Base-by-base conservation (phyloP, 2,113 vertebrate species). In the Centropristis striata region DNA sequence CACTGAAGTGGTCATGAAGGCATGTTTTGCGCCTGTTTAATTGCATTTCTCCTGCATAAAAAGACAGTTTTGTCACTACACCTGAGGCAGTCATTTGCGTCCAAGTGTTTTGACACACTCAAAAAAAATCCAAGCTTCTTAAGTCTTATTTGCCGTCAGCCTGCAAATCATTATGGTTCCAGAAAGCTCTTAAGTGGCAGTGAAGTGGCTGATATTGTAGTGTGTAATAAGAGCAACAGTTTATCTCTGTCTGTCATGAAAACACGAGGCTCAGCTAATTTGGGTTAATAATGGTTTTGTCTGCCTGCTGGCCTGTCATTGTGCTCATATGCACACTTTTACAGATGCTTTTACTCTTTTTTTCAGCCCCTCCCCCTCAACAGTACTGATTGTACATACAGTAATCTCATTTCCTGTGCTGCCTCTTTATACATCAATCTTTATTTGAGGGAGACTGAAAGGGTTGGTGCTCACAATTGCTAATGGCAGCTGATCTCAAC, bases 401-500 rank as follows among this genome's bases (percentile, higher is more conserved):
- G 9, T 69, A 66, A 87, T 83, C 70, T 49, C 1, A 78, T 86
- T 84, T 89, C 83, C 86, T 74, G 51, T 16, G 1, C 76, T 58
- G 74, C 27, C 66, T 80, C 80, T 73, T 71, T 54, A 39, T 61
- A 74, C 67, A 84, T 80, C 58, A 79, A 25, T 76, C 63, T 83
- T 55, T 68, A 59, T 78, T 78, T 72, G 70, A 50, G 72, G 61
- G 64, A 63, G 84, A 80, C 55, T 72, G 49, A 63, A 78, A 49
- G 36, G 55, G 32, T 65, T 71, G 64, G 2, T 5, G 42, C 44
- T 71, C 49, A 41, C 58, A 70, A 69, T 55, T 63, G 78, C 85
- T 85, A 88, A 88, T 82, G 77, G 81, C 71, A 28, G 54, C 72
- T 53, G 90, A 91, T 93, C 57, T 49, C 16, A 20, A 66, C 63